Evolutionary conservation across 2,797 vertebrate species (phyloP).

Genomic region (Ptychobarbus kaznakovi): DNA sequence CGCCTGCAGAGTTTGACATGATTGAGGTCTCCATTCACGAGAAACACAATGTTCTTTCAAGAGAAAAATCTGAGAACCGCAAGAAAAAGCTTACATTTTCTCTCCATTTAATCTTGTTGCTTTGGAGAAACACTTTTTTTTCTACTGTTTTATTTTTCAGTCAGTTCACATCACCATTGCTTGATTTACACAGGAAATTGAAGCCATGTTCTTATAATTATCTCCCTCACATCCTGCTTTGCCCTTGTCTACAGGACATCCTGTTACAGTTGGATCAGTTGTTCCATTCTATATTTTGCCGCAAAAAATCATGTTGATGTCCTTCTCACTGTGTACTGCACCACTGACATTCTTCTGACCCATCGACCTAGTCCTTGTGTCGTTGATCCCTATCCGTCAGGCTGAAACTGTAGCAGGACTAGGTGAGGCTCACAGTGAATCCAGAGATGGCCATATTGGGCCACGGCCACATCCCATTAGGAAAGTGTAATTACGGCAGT

Average conservation of each 20-base stretch:
- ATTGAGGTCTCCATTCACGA: not conserved
- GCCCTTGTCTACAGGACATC: conserved; percentile 19
- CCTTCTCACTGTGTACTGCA: not conserved
- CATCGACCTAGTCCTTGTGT: not conserved
- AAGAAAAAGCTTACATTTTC: not conserved
- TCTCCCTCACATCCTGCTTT: conserved; percentile 16
- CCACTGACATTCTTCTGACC: not conserved
- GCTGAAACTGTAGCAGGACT: not conserved
- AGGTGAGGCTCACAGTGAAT: not conserved
- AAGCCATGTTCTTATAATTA: conserved; percentile 25
- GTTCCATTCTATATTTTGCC: not conserved
- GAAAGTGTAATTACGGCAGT: conserved; percentile 40
- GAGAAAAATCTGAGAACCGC: too few species aligned
- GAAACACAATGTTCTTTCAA: not conserved
- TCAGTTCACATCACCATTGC: not conserved
- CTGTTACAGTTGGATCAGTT: conserved; percentile 14
- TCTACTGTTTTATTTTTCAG: not conserved
- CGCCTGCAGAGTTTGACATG: not conserved
- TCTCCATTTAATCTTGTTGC: not conserved
- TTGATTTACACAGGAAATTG: conserved; percentile 21
- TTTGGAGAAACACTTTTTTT: not conserved
- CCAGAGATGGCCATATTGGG: conserved; percentile 11
- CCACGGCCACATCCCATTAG: conserved; percentile 46
- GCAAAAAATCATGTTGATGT: not conserved
- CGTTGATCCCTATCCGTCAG: not conserved